Conservation (phyloP, 2,113 vertebrate species). For the Camarhynchus parvulus region DNA sequence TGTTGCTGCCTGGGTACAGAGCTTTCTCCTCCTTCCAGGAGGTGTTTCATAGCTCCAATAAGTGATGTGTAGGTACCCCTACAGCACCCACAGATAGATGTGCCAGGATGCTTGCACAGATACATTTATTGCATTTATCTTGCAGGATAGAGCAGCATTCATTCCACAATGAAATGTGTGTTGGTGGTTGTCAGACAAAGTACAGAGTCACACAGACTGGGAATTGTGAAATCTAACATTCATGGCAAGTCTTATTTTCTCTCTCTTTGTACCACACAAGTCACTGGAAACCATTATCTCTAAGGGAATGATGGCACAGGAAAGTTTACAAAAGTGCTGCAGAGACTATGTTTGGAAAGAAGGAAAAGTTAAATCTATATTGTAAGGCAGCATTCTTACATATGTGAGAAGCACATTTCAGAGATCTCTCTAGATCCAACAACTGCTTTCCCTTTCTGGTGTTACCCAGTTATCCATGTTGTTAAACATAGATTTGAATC, state of each 20-base stretch:
- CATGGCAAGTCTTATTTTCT: neutral
- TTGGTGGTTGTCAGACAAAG: neutral
- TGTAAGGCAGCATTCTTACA: neutral
- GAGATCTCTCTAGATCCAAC: neutral
- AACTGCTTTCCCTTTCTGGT: conserved; percentile 41
- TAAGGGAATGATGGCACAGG: neutral
- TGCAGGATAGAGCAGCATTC: neutral
- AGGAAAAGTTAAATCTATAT: neutral
- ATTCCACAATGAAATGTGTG: neutral
- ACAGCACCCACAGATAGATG: neutral
- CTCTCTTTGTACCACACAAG: neutral
- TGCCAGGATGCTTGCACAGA: neutral
- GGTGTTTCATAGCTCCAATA: fast-evolving
- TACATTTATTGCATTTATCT: fast-evolving
- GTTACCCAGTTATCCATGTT: conserved; percentile 43
- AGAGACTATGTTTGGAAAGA: neutral
- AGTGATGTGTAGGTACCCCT: neutral
- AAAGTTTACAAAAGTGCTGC: neutral
- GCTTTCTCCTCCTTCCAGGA: neutral
- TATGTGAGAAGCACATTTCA: neutral
- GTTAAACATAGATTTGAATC: conserved; percentile 60
- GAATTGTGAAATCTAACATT: neutral
- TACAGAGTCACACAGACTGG: neutral
- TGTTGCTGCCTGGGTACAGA: neutral
- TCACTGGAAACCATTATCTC: neutral